These are phyloP conservation scores for Conomelus anceps DNA, from an alignment of 2,888 invertebrate species.

Conservation along the genomic window DNA sequence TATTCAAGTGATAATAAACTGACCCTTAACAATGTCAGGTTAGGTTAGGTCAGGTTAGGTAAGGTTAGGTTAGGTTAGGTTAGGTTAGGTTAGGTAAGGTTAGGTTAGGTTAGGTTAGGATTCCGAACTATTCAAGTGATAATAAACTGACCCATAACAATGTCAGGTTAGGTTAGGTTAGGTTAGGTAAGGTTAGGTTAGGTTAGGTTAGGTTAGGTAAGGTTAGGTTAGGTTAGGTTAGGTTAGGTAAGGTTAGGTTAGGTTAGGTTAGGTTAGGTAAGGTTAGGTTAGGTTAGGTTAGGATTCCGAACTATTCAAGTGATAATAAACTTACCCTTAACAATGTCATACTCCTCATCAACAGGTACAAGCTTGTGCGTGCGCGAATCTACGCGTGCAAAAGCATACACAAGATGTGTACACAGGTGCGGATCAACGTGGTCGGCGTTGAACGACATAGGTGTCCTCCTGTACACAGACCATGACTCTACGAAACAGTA, in stretches of 20 bases:
- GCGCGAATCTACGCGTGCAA: constrained; percentile 61
- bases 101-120: no score
- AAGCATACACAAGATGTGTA: constrained; percentile 67
- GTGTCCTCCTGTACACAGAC: constrained; percentile 60
- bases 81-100: no score
- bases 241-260: neutral
- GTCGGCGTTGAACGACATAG: constrained; percentile 56
- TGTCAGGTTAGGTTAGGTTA: no score
- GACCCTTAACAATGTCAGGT: constrained; percentile 66
- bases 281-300: no score
- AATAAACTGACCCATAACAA: no score
- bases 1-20: neutral
- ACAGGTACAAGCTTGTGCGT: constrained; percentile 54
- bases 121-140: no score
- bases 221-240: no score
- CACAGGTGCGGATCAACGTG: constrained; percentile 60
- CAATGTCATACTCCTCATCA: constrained; percentile 62
- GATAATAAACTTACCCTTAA: constrained; percentile 56
- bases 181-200: no score
- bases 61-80: neutral
- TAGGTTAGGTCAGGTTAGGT: no score
- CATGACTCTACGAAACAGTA: constrained; percentile 65
- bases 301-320: neutral
- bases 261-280: no score
- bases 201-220: no score